Conservation (phyloP, 2,797 vertebrate genomes). For the Aratinga solstitialis region DNA sequence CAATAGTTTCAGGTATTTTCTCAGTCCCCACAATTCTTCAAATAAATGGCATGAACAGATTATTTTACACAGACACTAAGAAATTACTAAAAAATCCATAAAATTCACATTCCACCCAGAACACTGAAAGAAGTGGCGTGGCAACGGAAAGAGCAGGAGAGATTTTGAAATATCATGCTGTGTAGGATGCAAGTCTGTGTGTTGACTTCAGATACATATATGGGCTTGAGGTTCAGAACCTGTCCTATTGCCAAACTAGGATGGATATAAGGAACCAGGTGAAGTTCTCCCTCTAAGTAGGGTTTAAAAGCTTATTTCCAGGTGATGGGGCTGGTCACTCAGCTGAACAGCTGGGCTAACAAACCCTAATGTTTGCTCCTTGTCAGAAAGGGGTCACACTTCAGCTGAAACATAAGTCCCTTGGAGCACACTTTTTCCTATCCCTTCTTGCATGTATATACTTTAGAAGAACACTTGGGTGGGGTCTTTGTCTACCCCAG, state of each 20-base stretch:
- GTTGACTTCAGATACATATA: not conserved
- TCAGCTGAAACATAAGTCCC: not conserved
- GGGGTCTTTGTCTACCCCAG: not conserved
- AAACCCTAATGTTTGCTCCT: not conserved
- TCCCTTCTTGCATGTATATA: not conserved
- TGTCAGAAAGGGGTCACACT: not conserved
- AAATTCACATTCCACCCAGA: not conserved
- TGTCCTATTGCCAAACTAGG: not conserved
- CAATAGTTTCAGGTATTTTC: not conserved
- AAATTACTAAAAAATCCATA: not conserved
- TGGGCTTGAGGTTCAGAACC: not conserved
- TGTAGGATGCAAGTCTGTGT: not conserved
- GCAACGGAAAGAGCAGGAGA: not conserved
- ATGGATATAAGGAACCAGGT: not conserved
- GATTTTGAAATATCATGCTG: not conserved
- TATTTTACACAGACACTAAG: not conserved
- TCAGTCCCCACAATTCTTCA: not conserved
- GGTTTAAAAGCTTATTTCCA: not conserved
- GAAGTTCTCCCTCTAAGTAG: not conserved
- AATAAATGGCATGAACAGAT: not conserved
- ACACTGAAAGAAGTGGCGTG: not conserved
- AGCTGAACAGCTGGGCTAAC: not conserved
- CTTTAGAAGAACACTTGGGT: not conserved
- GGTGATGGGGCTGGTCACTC: not conserved
- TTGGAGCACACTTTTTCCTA: not conserved